These are phyloP conservation scores for Pemphigus obesinymphae DNA, from an alignment of 1,140 invertebrate species.

Conservation along the genomic window DNA sequence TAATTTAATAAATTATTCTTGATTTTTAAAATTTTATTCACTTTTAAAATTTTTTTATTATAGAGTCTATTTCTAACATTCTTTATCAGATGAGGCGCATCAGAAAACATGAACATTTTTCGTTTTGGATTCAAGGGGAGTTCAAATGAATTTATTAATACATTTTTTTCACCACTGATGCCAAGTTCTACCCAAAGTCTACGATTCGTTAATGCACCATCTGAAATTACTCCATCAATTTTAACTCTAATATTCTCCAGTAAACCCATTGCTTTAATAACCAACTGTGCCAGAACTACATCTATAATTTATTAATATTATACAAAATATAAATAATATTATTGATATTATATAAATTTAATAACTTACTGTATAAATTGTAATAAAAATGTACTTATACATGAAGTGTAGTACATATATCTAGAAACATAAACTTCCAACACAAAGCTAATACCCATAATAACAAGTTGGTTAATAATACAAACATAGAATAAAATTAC, in stretches of 20 bases:
- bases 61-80: no score
- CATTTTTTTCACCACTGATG: not conserved
- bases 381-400: no score
- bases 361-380: not conserved
- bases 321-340: not conserved
- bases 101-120: not conserved
- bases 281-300: not conserved
- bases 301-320: not conserved
- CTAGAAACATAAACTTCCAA: not conserved
- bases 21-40: not conserved
- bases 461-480: no score
- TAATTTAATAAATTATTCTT: no score
- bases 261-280: not conserved
- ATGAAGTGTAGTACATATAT: not conserved
- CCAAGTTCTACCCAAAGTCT: not conserved
- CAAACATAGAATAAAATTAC: not conserved
- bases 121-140: not conserved
- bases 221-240: not conserved
- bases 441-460: not conserved
- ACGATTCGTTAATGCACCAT: not conserved
- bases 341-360: not conserved
- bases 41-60: not conserved
- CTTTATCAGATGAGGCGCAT: not conserved
- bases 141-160: not conserved
- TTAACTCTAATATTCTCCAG: not conserved